phyloP scores from a whole-genome alignment of 2,888 invertebrate genomes.

The Caenorhabditis sinica region DNA sequence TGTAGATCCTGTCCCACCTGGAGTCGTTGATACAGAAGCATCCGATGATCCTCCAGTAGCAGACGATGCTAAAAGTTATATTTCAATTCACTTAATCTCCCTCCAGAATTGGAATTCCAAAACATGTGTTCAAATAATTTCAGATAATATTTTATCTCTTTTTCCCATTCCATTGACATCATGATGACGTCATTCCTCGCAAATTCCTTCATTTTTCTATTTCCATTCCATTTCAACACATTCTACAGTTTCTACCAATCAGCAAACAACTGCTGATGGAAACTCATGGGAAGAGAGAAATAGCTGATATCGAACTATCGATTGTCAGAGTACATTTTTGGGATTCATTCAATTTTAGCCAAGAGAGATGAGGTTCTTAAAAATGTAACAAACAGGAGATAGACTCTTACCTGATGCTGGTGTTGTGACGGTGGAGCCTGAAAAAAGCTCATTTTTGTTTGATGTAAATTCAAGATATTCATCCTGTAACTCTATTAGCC shows the following conservation, averaged over 20 bases:
- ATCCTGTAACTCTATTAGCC: no score
- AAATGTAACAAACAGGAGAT: no score
- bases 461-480: not conserved
- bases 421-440: not conserved
- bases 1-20: conserved; percentile 9
- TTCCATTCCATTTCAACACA: not conserved
- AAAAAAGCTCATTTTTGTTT: not conserved
- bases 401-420: not conserved
- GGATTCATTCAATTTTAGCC: no score
- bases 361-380: not conserved
- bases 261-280: not conserved
- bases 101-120: not conserved
- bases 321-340: not conserved
- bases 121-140: not conserved
- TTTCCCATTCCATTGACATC: conserved; percentile 28
- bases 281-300: not conserved
- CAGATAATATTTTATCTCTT: not conserved
- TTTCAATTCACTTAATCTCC: not conserved
- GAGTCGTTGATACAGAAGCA: not conserved
- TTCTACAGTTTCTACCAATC: conserved; percentile 41
- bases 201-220: conserved; percentile 10
- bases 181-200: conserved; percentile 34
- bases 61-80: not conserved
- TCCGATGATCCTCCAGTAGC: not conserved
- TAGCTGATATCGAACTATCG: not conserved